phyloP scores from a whole-genome alignment of 2,888 invertebrate species.

The Beris morrisii region DNA sequence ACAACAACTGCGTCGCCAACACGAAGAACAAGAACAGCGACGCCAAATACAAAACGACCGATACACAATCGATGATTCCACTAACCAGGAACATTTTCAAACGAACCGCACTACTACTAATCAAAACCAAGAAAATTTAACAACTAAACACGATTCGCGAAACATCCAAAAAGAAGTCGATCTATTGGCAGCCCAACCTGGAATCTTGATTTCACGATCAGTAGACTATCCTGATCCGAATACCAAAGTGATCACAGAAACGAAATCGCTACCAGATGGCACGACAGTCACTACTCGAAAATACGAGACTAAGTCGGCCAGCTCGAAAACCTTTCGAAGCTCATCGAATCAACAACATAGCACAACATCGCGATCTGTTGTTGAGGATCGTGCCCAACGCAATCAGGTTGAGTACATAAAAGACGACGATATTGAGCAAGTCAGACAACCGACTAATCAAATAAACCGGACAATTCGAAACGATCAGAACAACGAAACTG shows the following conservation, averaged over 20 bases:
- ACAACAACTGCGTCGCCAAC: slow-evolving; percentile 49
- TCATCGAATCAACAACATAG: slow-evolving; percentile 38
- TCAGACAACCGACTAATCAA: slow-evolving; percentile 2
- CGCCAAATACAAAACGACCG: slow-evolving; percentile 45
- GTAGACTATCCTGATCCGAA: slow-evolving; percentile 67
- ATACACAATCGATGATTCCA: slow-evolving; percentile 25
- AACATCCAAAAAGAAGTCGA: slow-evolving; percentile 35
- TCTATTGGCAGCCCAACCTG: slow-evolving; percentile 49
- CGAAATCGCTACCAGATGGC: slow-evolving; percentile 67
- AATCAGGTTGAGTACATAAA: slow-evolving; percentile 35
- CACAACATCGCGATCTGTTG: slow-evolving; percentile 33
- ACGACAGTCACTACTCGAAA: slow-evolving; percentile 69
- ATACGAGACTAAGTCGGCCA: slow-evolving; percentile 61
- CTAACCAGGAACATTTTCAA: slow-evolving; percentile 22
- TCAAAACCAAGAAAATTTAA: not conserved
- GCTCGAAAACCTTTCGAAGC: slow-evolving; percentile 37
- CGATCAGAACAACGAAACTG: slow-evolving; percentile 9
- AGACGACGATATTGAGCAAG: slow-evolving; percentile 3
- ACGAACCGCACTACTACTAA: slow-evolving; percentile 8
- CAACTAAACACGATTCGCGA: slow-evolving; percentile 8
- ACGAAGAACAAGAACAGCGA: slow-evolving; percentile 52
- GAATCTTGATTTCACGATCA: slow-evolving; percentile 61
- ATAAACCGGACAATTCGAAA: not conserved
- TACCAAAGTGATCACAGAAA: slow-evolving; percentile 68
- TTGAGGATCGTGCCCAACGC: slow-evolving; percentile 36